Evolutionary conservation across 2,113 vertebrate species (phyloP), one percentile per base, ranked within the genome.

Genomic region (Grallaria varia): DNA sequence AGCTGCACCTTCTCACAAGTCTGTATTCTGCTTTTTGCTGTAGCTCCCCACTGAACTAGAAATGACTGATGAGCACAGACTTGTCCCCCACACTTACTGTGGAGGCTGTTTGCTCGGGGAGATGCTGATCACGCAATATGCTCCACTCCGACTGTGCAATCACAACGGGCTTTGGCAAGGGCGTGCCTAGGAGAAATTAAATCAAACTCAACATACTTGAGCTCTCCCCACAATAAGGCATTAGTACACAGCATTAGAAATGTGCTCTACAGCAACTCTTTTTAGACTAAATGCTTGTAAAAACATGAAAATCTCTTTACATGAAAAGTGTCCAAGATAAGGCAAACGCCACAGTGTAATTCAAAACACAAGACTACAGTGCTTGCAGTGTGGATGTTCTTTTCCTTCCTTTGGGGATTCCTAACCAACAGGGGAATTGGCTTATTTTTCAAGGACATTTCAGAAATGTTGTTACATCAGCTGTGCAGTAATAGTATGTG

Each of bases 111-210:
- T 96, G 97, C 63, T 97, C 96, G 24, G 89, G 95, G 44, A 56
- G 75, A 63, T 96, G 97, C 85, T 95, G 97, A 39, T 95, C 95
- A 10, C 80, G 95, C 78, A 89, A 75, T n/a, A 90, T 35, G 94
- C 95, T 98, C 98, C 98, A 97, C 72, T 98, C 98, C 5, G 98
- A 95, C 93, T 71, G 95, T 30, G 96, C 86, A 66, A 52, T 4
- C 81, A 42, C 27, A 20, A 40, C 94, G 2, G 97, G 95, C 91
- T 95, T 98, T 6, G 45, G 76, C 64, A 97, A 87, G 92, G 98
- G 53, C 21, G 95, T 97, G 96, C 97, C 98, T 99, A 73, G 90
- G 89, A 73, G 92, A 96, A 96, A 94, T 39, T 3, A 72, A 83
- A 97, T 72, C 92, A 64, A 59, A 68, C 91, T 96, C 94, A 96